Evolutionary conservation across 2,113 vertebrate genomes (phyloP), one percentile per base, ranked within the genome.

Genomic region (Tragelaphus strepsiceros): DNA sequence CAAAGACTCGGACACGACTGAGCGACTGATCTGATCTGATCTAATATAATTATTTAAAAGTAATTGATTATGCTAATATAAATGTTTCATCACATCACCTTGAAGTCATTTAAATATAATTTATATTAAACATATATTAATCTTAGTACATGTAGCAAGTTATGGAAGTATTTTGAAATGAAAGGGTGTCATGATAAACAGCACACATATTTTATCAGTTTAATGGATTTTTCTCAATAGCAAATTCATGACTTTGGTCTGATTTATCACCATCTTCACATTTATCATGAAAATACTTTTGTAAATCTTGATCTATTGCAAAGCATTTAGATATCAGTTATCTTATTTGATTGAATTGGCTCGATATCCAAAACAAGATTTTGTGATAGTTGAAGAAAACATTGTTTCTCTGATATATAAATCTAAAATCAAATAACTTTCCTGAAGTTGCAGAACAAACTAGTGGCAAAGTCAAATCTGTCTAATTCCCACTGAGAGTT

Each of bases 361-460:
- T 94, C 53, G 8, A 59, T 95, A 86, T n/a, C 30, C 39, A 54
- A 3, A 85, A 56, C 5, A 39, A 71, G 24, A 92, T 64, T 81
- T 4, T 80, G 0, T 93, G 6, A 71, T 26, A 62, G 13, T 93
- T 71, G 93, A 35, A 49, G 11, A 4, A 91, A 97, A 92, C 6
- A 28, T 82, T 54, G 32, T 89, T 84, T 93, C 89, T 30, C 81
- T 4, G 81, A 49, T 74, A 39, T 35, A 83, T 88, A 54, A 91
- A 82, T 92, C n/a, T 91, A 86, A 98, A 88, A 90, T 82, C 24
- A 92, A 90, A 84, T 81, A 94, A 82, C 4, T 94, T 95, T 71
- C 2, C n/a, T 12, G 88, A 30, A 89, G 4, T 78, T 85, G 4
- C 1, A 78, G 22, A 94, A 93, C 7, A 51, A 59, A 71, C 32